Evolutionary conservation across 2,797 vertebrate genomes (phyloP).

Genomic region (Ctenopoma multispine): DNA sequence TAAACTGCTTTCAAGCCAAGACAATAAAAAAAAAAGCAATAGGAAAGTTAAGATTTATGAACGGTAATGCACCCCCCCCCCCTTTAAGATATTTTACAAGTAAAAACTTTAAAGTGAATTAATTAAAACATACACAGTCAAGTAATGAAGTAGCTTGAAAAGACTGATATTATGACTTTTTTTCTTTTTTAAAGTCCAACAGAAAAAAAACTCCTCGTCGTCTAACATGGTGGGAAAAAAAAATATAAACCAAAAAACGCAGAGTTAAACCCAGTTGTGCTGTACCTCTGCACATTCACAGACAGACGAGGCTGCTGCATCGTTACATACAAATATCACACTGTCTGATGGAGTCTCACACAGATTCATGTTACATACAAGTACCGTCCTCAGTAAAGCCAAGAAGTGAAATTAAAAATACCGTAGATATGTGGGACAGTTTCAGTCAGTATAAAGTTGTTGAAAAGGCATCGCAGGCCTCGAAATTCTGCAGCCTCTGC

Average conservation of each 20-base stretch:
- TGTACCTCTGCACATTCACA: slow-evolving; percentile 75
- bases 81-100: slow-evolving; percentile 77
- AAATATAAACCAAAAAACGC: slow-evolving; percentile 11
- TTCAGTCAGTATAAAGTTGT: slow-evolving; percentile 71
- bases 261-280: slow-evolving; percentile 58
- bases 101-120: slow-evolving; percentile 75
- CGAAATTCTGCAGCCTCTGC: slow-evolving; percentile 33
- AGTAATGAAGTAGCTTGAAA: slow-evolving; percentile 74
- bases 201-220: slow-evolving; percentile 39
- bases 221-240: slow-evolving; percentile 20
- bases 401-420: slow-evolving; percentile 55
- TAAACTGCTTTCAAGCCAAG: slow-evolving; percentile 78
- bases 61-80: slow-evolving; percentile 49
- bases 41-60: slow-evolving; percentile 68
- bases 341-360: slow-evolving; percentile 26
- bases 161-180: slow-evolving; percentile 52
- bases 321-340: slow-evolving; percentile 27
- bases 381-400: slow-evolving; percentile 76
- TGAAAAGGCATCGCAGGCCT: slow-evolving; percentile 55
- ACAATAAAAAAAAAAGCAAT: slow-evolving; percentile 63
- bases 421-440: slow-evolving; percentile 43
- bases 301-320: slow-evolving; percentile 48
- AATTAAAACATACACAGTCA: slow-evolving; percentile 75
- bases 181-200: slow-evolving; percentile 51
- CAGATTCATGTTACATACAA: slow-evolving; percentile 59